Evolutionary conservation across 2,113 vertebrate species (phyloP).

Genomic region (cattle (Bos taurus)): DNA sequence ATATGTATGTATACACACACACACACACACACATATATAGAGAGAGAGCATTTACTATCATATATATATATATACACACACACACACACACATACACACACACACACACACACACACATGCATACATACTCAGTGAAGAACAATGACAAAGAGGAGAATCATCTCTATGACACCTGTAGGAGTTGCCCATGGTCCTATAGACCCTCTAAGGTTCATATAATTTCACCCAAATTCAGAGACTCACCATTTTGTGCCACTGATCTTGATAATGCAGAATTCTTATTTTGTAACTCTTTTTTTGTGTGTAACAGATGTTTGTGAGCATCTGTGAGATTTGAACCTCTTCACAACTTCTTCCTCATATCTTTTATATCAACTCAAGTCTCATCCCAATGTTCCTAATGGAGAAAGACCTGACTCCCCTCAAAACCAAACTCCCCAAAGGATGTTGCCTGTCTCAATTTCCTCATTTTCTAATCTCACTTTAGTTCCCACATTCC

Average conservation of each 20-base stretch:
- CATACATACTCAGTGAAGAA: neutral
- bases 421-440: neutral
- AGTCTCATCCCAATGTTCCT: neutral
- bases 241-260: neutral
- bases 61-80: neutral
- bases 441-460: neutral
- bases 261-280: neutral
- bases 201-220: neutral
- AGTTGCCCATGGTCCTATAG: neutral
- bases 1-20: neutral
- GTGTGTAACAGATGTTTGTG: neutral
- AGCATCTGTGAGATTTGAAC: neutral
- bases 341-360: neutral
- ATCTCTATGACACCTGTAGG: neutral
- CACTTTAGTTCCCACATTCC: neutral
- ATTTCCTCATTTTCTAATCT: neutral
- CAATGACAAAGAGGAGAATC: neutral
- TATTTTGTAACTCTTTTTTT: neutral
- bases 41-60: neutral
- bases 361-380: neutral
- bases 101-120: neutral
- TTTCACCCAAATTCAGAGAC: neutral
- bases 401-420: neutral
- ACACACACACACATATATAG: fast-evolving
- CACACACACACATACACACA: neutral